phyloP scores from a whole-genome alignment of 2,797 vertebrate genomes.

The Novumbra hubbsi region DNA sequence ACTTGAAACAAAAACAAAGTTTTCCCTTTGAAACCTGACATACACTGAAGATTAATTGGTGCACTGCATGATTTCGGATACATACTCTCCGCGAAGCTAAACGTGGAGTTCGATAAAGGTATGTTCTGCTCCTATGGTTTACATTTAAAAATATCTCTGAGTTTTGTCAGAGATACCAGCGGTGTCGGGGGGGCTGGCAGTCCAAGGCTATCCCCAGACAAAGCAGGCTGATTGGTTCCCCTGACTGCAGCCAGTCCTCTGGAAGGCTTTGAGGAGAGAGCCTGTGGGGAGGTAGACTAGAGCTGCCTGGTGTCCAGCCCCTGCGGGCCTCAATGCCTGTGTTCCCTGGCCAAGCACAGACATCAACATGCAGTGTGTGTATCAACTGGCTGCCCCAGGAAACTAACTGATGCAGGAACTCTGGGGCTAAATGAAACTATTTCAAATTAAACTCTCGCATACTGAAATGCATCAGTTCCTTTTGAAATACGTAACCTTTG shows the following conservation, averaged over 20 bases:
- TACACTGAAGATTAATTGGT: slow-evolving; percentile 45
- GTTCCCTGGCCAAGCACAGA: slow-evolving; percentile 66
- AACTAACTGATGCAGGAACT: slow-evolving; percentile 30
- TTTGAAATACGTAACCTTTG: background rate
- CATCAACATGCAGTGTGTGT: slow-evolving; percentile 53
- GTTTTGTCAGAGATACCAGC: slow-evolving; percentile 40
- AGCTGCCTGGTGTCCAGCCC: slow-evolving; percentile 62
- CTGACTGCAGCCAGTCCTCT: slow-evolving; percentile 43
- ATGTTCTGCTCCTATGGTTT: slow-evolving; percentile 33
- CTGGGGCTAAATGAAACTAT: slow-evolving; percentile 50
- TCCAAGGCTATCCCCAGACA: slow-evolving; percentile 56
- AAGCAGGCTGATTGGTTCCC: slow-evolving; percentile 61
- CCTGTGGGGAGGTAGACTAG: slow-evolving; percentile 50
- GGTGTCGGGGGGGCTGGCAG: slow-evolving; percentile 56
- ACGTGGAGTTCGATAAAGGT: slow-evolving; percentile 45
- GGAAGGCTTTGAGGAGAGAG: slow-evolving; percentile 65
- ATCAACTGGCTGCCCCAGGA: slow-evolving; percentile 43
- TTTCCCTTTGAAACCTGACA: slow-evolving; percentile 36
- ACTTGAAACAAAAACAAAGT: slow-evolving; percentile 32
- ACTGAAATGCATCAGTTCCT: background rate
- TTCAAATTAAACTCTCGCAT: slow-evolving; percentile 1
- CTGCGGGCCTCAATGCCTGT: slow-evolving; percentile 56
- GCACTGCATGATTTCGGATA: slow-evolving; percentile 35
- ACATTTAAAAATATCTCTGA: slow-evolving; percentile 30
- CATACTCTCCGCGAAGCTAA: background rate